Evolutionary conservation across 2,113 vertebrate genomes (phyloP).

Genomic region (Copsychus sechellarum): DNA sequence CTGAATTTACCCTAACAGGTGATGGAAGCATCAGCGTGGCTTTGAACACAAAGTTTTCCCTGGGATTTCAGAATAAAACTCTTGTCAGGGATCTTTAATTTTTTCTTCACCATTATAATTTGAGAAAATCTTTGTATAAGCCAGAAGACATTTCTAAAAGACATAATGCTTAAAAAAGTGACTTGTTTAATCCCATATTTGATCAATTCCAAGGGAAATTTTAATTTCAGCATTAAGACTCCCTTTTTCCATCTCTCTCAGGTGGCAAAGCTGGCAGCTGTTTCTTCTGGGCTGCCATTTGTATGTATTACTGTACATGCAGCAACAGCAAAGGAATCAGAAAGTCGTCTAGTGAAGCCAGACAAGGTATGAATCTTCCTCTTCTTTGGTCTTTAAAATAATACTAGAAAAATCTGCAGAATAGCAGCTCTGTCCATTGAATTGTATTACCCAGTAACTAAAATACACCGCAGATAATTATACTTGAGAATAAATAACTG

Average conservation of each 20-base stretch:
- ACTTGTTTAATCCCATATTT: not conserved
- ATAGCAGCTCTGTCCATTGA: not conserved
- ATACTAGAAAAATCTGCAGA: not conserved
- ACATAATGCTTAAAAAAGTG: not conserved
- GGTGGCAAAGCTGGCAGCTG: conserved; percentile 79
- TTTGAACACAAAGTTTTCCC: not conserved
- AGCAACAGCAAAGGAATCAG: conserved; percentile 56
- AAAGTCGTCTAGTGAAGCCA: conserved; percentile 66
- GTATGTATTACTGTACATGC: conserved; percentile 76
- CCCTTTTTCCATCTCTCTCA: conserved; percentile 30
- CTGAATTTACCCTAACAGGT: not conserved
- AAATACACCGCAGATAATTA: not conserved
- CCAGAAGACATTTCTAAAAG: not conserved
- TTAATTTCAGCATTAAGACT: not conserved
- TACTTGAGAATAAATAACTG: not conserved
- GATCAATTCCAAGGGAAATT: not conserved
- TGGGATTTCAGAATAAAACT: not conserved
- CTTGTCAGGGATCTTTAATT: not conserved
- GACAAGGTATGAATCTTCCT: conserved; percentile 73
- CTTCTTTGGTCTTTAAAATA: not conserved
- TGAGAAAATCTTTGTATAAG: not conserved
- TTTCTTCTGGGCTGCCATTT: conserved; percentile 77
- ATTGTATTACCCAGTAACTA: not conserved
- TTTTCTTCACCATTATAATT: not conserved
- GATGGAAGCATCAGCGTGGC: not conserved